Evolutionary conservation across 2,797 vertebrate genomes (phyloP).

Genomic region (Galagoides demidoff): DNA sequence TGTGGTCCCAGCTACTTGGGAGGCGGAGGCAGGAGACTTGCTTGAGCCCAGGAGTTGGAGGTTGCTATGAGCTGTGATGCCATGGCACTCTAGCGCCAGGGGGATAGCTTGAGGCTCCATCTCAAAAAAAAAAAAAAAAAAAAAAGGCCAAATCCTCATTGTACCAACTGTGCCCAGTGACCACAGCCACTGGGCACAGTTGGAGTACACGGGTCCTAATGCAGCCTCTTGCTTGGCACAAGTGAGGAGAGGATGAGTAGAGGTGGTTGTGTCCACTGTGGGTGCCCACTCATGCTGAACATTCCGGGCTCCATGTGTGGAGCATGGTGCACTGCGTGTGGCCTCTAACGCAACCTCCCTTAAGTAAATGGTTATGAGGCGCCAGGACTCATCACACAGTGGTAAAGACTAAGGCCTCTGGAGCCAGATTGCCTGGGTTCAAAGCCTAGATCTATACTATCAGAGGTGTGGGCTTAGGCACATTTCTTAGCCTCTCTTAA

Average conservation of each 20-base stretch:
- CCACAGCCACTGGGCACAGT: too few species aligned
- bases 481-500: neutral
- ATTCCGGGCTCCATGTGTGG: accelerated
- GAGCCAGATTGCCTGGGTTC: neutral
- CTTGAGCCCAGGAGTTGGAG: too few species aligned
- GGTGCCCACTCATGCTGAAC: neutral
- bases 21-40: too few species aligned
- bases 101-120: too few species aligned
- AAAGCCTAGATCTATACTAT: neutral
- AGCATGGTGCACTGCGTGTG: neutral
- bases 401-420: neutral
- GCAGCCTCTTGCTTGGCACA: neutral
- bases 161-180: neutral
- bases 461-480: neutral
- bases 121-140: too few species aligned
- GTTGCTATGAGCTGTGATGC: too few species aligned
- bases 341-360: neutral
- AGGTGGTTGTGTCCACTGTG: accelerated
- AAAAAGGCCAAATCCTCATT: neutral
- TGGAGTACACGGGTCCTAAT: neutral
- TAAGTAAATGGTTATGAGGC: neutral
- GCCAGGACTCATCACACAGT: neutral
- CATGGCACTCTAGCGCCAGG: too few species aligned
- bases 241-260: neutral
- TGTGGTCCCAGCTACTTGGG: too few species aligned